Evolutionary conservation across 2,888 invertebrate genomes (phyloP).

Genomic region (Phengaris alcon): DNA sequence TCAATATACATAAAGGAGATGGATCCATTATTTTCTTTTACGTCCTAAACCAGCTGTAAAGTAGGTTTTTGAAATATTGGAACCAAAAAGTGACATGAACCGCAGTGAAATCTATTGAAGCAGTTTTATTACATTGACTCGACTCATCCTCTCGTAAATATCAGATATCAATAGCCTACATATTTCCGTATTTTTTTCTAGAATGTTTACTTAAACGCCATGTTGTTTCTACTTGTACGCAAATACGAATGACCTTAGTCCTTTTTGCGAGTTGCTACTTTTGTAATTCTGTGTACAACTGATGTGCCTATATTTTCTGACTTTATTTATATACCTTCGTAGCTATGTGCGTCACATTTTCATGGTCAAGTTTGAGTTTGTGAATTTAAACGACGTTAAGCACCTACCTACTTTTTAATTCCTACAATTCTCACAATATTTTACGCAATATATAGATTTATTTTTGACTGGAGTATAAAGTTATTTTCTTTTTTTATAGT

Average conservation of each 20-base stretch:
- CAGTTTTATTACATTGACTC: slow-evolving; percentile 1
- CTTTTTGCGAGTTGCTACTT: slow-evolving; percentile 58
- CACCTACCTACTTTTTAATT: slow-evolving; percentile 8
- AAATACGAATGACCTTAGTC: slow-evolving; percentile 52
- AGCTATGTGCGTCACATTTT: slow-evolving; percentile 34
- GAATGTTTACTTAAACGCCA: slow-evolving; percentile 43
- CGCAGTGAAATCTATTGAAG: neutral
- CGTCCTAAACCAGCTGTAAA: too few relatives aligned
- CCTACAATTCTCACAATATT: neutral
- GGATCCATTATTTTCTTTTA: too few relatives aligned
- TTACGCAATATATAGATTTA: too few relatives aligned
- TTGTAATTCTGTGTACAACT: slow-evolving; percentile 52
- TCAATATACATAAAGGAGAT: too few relatives aligned
- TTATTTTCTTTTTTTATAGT: too few relatives aligned
- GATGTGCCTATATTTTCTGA: slow-evolving; percentile 38
- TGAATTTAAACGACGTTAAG: slow-evolving; percentile 27
- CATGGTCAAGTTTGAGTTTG: slow-evolving; percentile 33
- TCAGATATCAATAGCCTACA: slow-evolving; percentile 7
- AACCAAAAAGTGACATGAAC: neutral
- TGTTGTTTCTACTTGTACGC: slow-evolving; percentile 45
- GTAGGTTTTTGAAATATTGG: neutral
- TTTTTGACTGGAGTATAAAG: too few relatives aligned
- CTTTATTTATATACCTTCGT: slow-evolving; percentile 35
- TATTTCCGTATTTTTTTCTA: slow-evolving; percentile 42
- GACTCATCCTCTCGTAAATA: neutral